Percentiles rank a stretch among this genome's conserved stretches.
These are phyloP conservation scores for Magallana nippona DNA, from an alignment of 2,888 invertebrate genomes.

Conservation along the genomic window DNA sequence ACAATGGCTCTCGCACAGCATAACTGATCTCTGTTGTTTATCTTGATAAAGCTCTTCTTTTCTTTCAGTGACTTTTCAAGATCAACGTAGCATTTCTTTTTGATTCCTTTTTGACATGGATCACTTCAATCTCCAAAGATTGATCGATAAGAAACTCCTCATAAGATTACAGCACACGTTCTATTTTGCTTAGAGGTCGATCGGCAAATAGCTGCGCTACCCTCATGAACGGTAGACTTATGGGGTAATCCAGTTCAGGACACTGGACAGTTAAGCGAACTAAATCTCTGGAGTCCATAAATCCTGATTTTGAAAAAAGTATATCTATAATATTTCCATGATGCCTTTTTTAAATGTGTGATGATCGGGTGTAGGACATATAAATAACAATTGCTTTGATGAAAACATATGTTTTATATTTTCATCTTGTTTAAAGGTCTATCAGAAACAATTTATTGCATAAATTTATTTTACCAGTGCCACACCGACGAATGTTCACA, in stretches of 20 bases:
- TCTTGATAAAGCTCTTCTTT: slow-evolving; percentile 51
- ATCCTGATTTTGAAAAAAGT: no score
- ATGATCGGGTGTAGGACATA: no score
- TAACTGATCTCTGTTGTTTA: slow-evolving; percentile 51
- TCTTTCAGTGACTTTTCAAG: slow-evolving; percentile 48
- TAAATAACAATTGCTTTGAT: neutral
- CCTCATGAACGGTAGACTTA: slow-evolving; percentile 49
- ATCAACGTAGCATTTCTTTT: slow-evolving; percentile 48
- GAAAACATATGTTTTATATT: neutral
- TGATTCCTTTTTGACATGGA: slow-evolving; percentile 49
- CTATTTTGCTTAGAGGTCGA: slow-evolving; percentile 49
- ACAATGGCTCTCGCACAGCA: slow-evolving; percentile 55
- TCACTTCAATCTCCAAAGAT: slow-evolving; percentile 50
- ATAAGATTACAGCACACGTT: slow-evolving; percentile 52
- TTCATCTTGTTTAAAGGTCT: neutral
- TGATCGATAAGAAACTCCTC: slow-evolving; percentile 53
- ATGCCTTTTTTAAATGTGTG: no score
- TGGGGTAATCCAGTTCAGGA: slow-evolving; percentile 51
- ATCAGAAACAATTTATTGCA: neutral
- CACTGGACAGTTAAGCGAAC: slow-evolving; percentile 54
- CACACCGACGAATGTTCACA: no score
- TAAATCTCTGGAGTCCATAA: slow-evolving; percentile 32
- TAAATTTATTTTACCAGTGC: slow-evolving; percentile 5
- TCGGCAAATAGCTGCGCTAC: slow-evolving; percentile 47
- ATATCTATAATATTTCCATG: no score